Percentiles rank a stretch among this genome's conserved stretches.
These are phyloP conservation scores for Lampris incognitus DNA, from an alignment of 2,113 vertebrate species.

Conservation along the genomic window DNA sequence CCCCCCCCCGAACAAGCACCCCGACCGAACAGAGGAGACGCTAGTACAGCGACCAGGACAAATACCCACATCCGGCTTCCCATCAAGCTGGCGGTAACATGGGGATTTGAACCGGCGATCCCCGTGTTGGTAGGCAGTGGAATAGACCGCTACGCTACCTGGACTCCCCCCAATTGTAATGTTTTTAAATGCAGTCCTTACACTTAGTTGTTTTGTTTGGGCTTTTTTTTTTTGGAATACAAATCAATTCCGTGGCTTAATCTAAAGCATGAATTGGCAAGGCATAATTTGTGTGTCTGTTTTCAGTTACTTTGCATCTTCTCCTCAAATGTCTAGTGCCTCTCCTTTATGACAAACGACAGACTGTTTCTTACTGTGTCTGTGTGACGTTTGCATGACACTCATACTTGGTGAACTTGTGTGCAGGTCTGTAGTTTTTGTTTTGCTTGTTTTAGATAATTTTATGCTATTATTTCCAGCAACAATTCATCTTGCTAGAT, in stretches of 20 bases:
- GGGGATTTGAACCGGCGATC: too few species aligned
- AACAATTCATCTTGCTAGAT: conserved; percentile 54
- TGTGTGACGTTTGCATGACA: conserved; percentile 31
- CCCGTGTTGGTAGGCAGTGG: too few species aligned
- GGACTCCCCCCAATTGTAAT: too few species aligned
- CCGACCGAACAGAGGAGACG: too few species aligned
- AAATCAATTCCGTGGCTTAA: neutral
- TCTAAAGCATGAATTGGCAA: conserved; percentile 19
- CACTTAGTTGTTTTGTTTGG: neutral
- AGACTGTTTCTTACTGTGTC: conserved; percentile 10
- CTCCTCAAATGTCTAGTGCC: conserved; percentile 2
- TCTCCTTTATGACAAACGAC: conserved; percentile 10
- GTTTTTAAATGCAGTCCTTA: too few species aligned
- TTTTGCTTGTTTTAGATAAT: conserved; percentile 63
- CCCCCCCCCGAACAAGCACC: too few species aligned
- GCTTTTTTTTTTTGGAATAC: neutral
- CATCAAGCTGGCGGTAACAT: too few species aligned
- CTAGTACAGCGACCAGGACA: too few species aligned
- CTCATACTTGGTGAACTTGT: conserved; percentile 33
- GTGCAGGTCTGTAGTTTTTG: conserved; percentile 41
- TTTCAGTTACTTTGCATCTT: conserved; percentile 22
- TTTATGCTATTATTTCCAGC: conserved; percentile 50
- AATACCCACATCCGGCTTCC: too few species aligned
- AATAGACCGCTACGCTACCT: neutral
- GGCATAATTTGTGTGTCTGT: neutral